Conservation (phyloP, 2,113 vertebrate species). For the zebrafish (Danio rerio) region GRCz12tu NC_133190.1:27888001-27888500, state of each 20-base stretch:
- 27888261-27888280: slow-evolving; percentile 34
- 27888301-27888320: slow-evolving; percentile 11
- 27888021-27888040: too few species aligned
- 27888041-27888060: too few species aligned
- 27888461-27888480: background rate
- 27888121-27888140: too few species aligned
- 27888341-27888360: slow-evolving; percentile 2
- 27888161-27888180: too few species aligned
- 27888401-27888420: background rate
- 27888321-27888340: slow-evolving; percentile 1
- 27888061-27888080: too few species aligned
- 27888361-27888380: background rate
- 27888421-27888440: background rate
- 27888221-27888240: background rate
- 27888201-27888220: too few species aligned
- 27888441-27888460: too few species aligned
- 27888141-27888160: too few species aligned
- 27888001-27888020: too few species aligned
- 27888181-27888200: too few species aligned
- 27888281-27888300: slow-evolving; percentile 3
- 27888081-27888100: too few species aligned
- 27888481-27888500: slow-evolving; percentile 13
- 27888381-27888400: slow-evolving; percentile 7
- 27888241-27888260: slow-evolving; percentile 26
- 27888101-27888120: too few species aligned